A percentile compares a stretch with the other conserved stretches of the same genome.
These are phyloP conservation scores for Antennarius maculatus DNA, from an alignment of 2,797 vertebrate genomes.

Conservation along the genomic window DNA sequence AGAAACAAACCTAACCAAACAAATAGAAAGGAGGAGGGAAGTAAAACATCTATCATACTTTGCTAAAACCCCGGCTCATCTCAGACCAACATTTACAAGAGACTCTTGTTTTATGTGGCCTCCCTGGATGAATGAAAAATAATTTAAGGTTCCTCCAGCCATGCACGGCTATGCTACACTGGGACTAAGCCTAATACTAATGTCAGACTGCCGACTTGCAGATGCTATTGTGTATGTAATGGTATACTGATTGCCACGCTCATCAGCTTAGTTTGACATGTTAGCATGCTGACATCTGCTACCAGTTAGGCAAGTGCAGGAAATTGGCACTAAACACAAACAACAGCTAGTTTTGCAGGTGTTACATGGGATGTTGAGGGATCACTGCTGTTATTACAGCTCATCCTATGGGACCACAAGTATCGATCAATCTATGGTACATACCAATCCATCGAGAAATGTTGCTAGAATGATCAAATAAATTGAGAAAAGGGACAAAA, in stretches of 20 bases:
- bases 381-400: neutral
- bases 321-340: neutral
- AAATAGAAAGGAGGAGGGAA: conserved; percentile 49
- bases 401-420: neutral
- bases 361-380: neutral
- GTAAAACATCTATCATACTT: conserved; percentile 46
- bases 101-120: conserved; percentile 18
- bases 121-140: conserved; percentile 20
- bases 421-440: neutral
- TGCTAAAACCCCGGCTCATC: conserved; percentile 20
- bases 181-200: neutral
- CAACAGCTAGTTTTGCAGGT: neutral
- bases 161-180: neutral
- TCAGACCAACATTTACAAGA: conserved; percentile 25
- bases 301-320: neutral
- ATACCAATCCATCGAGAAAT: neutral
- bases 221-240: too few species aligned
- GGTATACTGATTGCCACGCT: neutral
- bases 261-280: neutral
- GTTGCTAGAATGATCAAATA: too few species aligned
- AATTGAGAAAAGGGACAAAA: neutral
- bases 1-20: conserved; percentile 44
- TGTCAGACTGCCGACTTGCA: too few species aligned
- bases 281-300: neutral
- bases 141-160: conserved; percentile 2